Conservation (phyloP, 2,113 vertebrate species). For the Menura novaehollandiae region DNA sequence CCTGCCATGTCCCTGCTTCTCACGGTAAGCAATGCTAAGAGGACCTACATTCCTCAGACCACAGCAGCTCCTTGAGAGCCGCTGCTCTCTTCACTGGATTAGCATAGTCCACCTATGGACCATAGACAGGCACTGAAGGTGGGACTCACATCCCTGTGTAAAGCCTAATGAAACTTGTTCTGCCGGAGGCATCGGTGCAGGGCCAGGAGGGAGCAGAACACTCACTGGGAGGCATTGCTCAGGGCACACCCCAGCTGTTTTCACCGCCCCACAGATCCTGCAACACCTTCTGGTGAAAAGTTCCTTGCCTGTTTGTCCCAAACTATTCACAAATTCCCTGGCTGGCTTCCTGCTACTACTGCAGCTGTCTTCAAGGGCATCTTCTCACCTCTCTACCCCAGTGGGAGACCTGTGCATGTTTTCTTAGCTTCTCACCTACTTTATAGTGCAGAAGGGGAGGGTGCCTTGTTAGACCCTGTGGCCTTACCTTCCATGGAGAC, state of each 20-base stretch:
- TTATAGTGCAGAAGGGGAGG: background rate
- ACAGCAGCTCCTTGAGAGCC: background rate
- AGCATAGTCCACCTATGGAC: too few species aligned
- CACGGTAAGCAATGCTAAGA: background rate
- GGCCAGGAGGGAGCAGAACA: background rate
- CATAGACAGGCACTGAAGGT: background rate
- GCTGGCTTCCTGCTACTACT: background rate
- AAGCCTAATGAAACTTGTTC: background rate
- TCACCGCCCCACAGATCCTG: background rate
- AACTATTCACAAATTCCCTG: background rate
- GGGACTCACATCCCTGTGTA: background rate
- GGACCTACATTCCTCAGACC: background rate
- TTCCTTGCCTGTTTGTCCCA: background rate
- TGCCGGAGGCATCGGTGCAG: accelerated
- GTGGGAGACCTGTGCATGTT: background rate
- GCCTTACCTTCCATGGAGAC: background rate
- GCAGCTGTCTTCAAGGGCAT: background rate
- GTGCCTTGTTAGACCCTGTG: background rate
- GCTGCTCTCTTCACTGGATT: background rate
- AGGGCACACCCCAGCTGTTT: background rate
- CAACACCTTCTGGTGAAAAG: background rate
- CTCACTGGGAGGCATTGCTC: background rate
- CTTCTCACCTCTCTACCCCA: background rate
- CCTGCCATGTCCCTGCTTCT: background rate
- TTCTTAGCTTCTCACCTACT: background rate